Conservation (phyloP, 2,888 invertebrate species). For the Leptinotarsa tumamoca region DNA sequence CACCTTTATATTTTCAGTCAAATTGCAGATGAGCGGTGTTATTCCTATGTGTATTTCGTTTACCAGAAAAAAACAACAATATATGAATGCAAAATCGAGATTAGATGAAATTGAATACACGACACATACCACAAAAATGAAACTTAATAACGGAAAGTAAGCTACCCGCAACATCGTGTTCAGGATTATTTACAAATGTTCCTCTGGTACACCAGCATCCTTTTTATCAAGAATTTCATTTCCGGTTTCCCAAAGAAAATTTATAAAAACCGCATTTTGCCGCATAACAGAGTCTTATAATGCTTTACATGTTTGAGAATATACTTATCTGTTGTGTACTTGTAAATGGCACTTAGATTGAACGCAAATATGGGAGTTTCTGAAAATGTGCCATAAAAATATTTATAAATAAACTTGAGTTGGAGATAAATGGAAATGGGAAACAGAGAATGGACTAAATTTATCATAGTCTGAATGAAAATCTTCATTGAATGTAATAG, state of each 20-base stretch:
- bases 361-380: background rate
- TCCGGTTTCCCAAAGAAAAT: slow-evolving; percentile 26
- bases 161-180: background rate
- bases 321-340: background rate
- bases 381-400: background rate
- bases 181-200: slow-evolving; percentile 15
- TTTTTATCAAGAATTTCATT: slow-evolving; percentile 39
- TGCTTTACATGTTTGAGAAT: background rate
- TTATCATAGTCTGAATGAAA: too few relatives aligned
- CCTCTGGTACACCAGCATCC: slow-evolving; percentile 13
- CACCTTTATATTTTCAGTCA: background rate
- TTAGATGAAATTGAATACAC: slow-evolving; percentile 19
- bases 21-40: background rate
- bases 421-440: too few relatives aligned
- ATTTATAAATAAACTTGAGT: too few relatives aligned
- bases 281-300: background rate
- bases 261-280: slow-evolving; percentile 1
- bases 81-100: slow-evolving; percentile 1
- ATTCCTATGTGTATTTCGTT: background rate
- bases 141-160: slow-evolving; percentile 4
- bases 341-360: background rate
- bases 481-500: too few relatives aligned
- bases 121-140: slow-evolving; percentile 9
- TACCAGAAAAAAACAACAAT: background rate
- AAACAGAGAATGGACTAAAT: too few relatives aligned